phyloP scores from a whole-genome alignment of 1,140 invertebrate species.

The Sinonovacula constricta region DNA sequence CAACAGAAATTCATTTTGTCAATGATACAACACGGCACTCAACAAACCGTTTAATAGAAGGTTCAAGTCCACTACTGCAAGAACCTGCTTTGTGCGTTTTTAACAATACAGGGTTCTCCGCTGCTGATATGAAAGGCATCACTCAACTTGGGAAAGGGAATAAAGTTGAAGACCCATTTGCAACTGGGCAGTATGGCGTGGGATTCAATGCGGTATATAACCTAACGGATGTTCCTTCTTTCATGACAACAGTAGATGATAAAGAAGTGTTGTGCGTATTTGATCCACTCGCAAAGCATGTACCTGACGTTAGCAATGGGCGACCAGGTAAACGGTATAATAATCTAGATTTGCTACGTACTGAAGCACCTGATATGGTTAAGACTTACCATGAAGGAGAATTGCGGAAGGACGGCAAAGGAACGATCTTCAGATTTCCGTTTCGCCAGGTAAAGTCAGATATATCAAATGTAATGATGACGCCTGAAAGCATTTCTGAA shows the following conservation, averaged over 20 bases:
- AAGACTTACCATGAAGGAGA: constrained; percentile 15
- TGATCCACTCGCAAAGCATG: constrained; percentile 68
- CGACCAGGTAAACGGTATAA: constrained; percentile 63
- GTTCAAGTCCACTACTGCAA: constrained; percentile 63
- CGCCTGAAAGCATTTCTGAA: no score
- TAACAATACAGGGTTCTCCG: constrained; percentile 71
- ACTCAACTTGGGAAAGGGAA: constrained; percentile 67
- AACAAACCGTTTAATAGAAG: constrained; percentile 54
- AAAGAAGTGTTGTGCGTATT: constrained; percentile 66
- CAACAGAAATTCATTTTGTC: constrained; percentile 72
- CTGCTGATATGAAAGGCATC: constrained; percentile 69
- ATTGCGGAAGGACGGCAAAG: constrained; percentile 12
- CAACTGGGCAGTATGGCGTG: constrained; percentile 72
- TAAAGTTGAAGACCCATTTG: constrained; percentile 59
- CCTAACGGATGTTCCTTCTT: no score
- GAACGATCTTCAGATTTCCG: constrained; percentile 65
- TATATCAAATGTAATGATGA: no score
- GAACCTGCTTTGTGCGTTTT: constrained; percentile 72
- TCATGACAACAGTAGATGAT: constrained; percentile 52
- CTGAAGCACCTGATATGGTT: not conserved
- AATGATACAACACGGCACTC: constrained; percentile 63
- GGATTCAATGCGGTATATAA: constrained; percentile 76
- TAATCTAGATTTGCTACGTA: constrained; percentile 22
- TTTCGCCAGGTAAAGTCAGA: constrained; percentile 52
- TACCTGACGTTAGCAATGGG: constrained; percentile 50